These are phyloP conservation scores for Hydrocynus forskahlii DNA, from an alignment of 2,797 vertebrate genomes.

Conservation along the genomic window DNA sequence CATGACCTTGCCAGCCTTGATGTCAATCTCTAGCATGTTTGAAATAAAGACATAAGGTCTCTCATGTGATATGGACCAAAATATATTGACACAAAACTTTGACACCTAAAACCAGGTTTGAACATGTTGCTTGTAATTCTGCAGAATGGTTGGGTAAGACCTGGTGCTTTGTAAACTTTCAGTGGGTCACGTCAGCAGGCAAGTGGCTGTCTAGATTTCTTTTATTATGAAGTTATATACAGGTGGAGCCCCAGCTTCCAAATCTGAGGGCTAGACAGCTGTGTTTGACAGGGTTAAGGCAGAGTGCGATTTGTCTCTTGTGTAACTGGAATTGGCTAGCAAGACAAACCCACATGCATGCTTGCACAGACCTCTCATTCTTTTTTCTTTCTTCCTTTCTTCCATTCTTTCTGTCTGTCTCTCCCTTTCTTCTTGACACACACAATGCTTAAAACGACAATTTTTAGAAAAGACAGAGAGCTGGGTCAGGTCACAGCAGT, in stretches of 20 bases:
- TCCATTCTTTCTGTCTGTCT: not conserved
- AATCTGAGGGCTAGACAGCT: constrained; percentile 25
- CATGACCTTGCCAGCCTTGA: constrained; percentile 6
- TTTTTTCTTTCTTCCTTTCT: too few relatives aligned
- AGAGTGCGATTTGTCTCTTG: constrained; percentile 16
- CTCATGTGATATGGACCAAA: constrained; percentile 43
- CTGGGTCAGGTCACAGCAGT: constrained; percentile 40
- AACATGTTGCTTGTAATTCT: constrained; percentile 15
- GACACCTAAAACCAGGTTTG: constrained; percentile 36
- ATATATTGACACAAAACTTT: constrained; percentile 41
- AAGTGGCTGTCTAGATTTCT: constrained; percentile 19
- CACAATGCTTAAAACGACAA: not conserved
- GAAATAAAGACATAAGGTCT: constrained; percentile 33
- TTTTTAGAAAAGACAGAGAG: constrained; percentile 27
- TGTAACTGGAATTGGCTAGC: constrained; percentile 3
- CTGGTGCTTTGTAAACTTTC: constrained; percentile 35
- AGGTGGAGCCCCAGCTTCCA: constrained; percentile 9
- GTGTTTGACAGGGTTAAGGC: constrained; percentile 16
- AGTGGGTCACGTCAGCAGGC: constrained; percentile 26
- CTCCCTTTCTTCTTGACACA: not conserved
- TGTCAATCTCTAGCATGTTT: constrained; percentile 35
- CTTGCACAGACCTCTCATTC: not conserved
- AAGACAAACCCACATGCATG: not conserved
- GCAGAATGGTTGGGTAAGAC: constrained; percentile 15
- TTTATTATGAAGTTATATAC: not conserved